These are phyloP conservation scores for Tuta absoluta DNA, from an alignment of 2,888 invertebrate species.

Conservation along the genomic window DNA sequence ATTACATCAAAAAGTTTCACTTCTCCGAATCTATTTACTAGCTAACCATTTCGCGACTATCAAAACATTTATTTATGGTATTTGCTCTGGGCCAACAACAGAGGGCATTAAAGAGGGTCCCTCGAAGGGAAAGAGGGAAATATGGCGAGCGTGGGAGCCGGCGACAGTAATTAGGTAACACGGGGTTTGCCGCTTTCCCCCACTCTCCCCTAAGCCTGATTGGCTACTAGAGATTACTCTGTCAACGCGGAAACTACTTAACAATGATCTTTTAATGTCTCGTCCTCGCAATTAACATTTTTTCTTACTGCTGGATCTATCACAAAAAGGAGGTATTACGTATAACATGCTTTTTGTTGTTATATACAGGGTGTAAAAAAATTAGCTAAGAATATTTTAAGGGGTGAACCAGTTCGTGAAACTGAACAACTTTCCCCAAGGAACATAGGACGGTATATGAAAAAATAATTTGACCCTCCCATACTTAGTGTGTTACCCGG, in stretches of 20 bases:
- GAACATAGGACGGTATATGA: too few species aligned
- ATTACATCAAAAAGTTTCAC: slow-evolving; percentile 5
- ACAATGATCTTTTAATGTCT: slow-evolving; percentile 24
- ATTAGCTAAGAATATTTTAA: too few species aligned
- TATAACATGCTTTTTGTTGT: too few species aligned
- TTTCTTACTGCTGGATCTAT: not conserved
- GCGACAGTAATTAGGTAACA: slow-evolving; percentile 63
- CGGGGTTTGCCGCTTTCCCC: slow-evolving; percentile 45
- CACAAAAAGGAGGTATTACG: too few species aligned
- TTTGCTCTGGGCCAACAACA: slow-evolving; percentile 50
- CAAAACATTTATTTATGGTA: slow-evolving; percentile 48
- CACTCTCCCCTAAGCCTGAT: slow-evolving; percentile 33
- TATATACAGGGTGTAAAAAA: too few species aligned
- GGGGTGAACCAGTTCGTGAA: too few species aligned
- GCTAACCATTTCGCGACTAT: slow-evolving; percentile 38
- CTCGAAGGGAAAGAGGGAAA: slow-evolving; percentile 28
- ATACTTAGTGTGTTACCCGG: too few species aligned
- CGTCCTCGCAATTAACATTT: not conserved
- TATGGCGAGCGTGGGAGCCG: slow-evolving; percentile 61
- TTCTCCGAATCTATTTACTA: slow-evolving; percentile 21
- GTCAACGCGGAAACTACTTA: slow-evolving; percentile 40
- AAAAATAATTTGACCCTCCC: too few species aligned
- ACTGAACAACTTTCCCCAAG: too few species aligned
- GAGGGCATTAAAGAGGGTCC: slow-evolving; percentile 49
- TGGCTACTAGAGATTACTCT: slow-evolving; percentile 39